A percentile compares a stretch with the other conserved stretches of the same genome.
Evolutionary conservation across 1,140 invertebrate species (phyloP).

Genomic region (Pemphigus obesinymphae): DNA sequence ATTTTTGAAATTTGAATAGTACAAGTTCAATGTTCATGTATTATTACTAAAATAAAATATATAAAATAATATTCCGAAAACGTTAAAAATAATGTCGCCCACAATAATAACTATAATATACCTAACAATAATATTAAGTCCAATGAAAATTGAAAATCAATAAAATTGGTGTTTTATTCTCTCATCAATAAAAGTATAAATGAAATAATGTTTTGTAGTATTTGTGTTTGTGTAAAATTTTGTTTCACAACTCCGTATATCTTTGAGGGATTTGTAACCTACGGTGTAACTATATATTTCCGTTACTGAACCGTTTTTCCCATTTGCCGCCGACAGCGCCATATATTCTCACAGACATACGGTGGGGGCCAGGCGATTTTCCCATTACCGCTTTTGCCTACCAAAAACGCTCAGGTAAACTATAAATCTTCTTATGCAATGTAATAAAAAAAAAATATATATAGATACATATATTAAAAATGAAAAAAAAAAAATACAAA

Average conservation of each 20-base stretch:
- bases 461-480: conserved; percentile 4
- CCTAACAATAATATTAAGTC: not conserved
- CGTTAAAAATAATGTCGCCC: no score
- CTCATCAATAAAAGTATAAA: not conserved
- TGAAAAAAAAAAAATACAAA: not conserved
- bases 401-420: conserved; percentile 37
- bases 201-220: not conserved
- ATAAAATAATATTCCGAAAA: not conserved
- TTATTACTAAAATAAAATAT: no score
- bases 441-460: conserved; percentile 23
- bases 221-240: not conserved
- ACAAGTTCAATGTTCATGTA: no score
- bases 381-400: conserved; percentile 38
- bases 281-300: conserved; percentile 25
- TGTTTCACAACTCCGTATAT: not conserved
- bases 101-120: not conserved
- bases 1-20: no score
- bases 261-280: not conserved
- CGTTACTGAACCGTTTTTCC: conserved; percentile 22
- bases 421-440: conserved; percentile 37
- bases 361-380: conserved; percentile 19
- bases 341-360: conserved; percentile 35
- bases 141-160: not conserved
- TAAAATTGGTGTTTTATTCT: not conserved
- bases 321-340: conserved; percentile 16